Evolutionary conservation across 2,113 vertebrate genomes (phyloP), one percentile per base, ranked within the genome.

Genomic region (Psittacula cyanocephala): DNA sequence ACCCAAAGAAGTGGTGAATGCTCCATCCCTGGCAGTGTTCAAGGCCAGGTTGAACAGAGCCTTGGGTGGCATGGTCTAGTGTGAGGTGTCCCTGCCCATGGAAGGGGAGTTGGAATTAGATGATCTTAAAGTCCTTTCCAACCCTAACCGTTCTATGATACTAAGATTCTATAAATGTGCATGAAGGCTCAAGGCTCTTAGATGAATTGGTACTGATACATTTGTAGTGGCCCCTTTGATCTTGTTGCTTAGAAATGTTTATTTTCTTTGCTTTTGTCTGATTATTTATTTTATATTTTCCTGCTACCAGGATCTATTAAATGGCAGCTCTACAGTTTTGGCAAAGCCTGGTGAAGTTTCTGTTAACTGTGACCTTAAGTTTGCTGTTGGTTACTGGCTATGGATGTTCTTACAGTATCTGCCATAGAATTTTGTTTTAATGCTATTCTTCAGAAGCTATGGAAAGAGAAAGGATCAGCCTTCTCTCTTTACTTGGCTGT

Each of bases 201-300:
- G 75, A 52, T 20, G 5, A 19, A 4, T 41, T 11, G 24, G 2
- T 78, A 31, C 47, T 29, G 31, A 1, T 53, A 10, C 0, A 0
- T 70, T 82, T 81, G 22, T 33, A 22, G 35, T 28, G 19, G 4
- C 14, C 27, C 9, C 67, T 79, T 92, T 70, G 55, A 62, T 62
- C 71, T 86, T 41, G 18, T 62, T 74, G 25, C 55, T 67, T 60
- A 71, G 67, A 67, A 81, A n/a, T 47, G 14, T 74, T 76, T 83
- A 11, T 55, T 78, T 88, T 62, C 55, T 78, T 70, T 86, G 67
- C 9, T 57, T 50, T 60, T 60, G 31, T 60, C 27, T 64, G 8
- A 18, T 35, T 50, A 31, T 67, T 53, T 41, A 20, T 46, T 59
- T 47, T 43, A 11, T 55, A 6, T 28, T 33, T 81, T 88, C 27